Evolutionary conservation across 2,888 invertebrate genomes (phyloP).

Genomic region (Endomychus coccineus): DNA sequence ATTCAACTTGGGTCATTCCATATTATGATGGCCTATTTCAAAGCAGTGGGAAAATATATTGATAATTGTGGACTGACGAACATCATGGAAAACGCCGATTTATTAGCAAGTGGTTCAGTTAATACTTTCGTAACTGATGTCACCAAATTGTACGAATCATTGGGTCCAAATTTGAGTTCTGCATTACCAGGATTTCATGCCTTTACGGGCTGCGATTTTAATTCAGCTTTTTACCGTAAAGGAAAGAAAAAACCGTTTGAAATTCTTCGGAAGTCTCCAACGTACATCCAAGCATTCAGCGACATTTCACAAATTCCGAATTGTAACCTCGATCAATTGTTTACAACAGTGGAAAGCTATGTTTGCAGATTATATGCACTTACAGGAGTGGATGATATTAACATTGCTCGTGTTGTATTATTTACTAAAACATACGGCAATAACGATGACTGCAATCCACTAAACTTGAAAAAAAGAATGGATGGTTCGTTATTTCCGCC

Average conservation of each 20-base stretch:
- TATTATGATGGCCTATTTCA: slow-evolving; percentile 31
- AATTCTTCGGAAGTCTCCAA: slow-evolving; percentile 18
- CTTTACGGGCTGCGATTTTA: slow-evolving; percentile 29
- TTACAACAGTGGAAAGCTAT: too few relatives aligned
- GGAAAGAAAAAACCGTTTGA: too few relatives aligned
- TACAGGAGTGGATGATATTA: too few relatives aligned
- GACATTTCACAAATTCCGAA: too few relatives aligned
- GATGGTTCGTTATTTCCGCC: slow-evolving; percentile 21
- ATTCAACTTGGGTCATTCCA: slow-evolving; percentile 37
- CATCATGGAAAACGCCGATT: slow-evolving; percentile 23
- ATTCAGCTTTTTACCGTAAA: slow-evolving; percentile 22
- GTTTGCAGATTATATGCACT: too few relatives aligned
- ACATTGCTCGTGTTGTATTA: too few relatives aligned
- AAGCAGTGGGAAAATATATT: slow-evolving; percentile 31
- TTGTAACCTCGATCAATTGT: too few relatives aligned
- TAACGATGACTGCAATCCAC: too few relatives aligned
- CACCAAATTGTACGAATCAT: slow-evolving; percentile 19
- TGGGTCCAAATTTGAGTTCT: slow-evolving; percentile 23
- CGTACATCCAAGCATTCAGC: too few relatives aligned
- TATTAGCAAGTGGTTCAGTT: slow-evolving; percentile 29
- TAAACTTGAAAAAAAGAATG: too few relatives aligned
- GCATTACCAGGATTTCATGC: slow-evolving; percentile 30
- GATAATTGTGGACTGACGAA: slow-evolving; percentile 25
- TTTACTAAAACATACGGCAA: too few relatives aligned
- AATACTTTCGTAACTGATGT: slow-evolving; percentile 23